Conservation (phyloP, 2,113 vertebrate genomes). For the Bungarus multicinctus region DNA sequence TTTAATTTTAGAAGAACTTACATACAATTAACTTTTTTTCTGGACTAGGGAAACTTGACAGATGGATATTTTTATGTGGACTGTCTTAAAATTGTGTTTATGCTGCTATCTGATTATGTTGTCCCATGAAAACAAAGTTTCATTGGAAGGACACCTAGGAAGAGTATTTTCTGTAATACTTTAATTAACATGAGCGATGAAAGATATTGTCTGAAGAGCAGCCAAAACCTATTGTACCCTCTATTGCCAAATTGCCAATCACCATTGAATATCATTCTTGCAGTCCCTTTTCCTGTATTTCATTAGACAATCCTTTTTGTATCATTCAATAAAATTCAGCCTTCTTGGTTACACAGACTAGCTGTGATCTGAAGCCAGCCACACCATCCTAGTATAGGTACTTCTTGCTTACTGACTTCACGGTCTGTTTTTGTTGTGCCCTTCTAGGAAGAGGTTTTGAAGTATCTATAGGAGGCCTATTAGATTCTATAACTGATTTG, state of each 20-base stretch:
- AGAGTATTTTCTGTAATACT: neutral
- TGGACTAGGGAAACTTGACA: neutral
- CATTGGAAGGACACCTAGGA: neutral
- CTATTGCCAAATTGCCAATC: neutral
- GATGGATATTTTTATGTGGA: neutral
- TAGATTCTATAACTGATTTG: no score
- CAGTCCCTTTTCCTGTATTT: neutral
- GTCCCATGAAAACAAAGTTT: neutral
- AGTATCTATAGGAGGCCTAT: no score
- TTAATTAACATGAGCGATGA: slow-evolving; percentile 5
- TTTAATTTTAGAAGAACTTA: neutral
- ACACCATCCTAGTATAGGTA: neutral
- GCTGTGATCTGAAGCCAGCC: neutral
- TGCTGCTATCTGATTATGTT: neutral
- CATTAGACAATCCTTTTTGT: neutral
- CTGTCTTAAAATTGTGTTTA: neutral
- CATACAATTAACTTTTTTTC: neutral
- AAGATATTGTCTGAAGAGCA: neutral
- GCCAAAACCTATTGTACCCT: neutral
- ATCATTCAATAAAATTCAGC: neutral
- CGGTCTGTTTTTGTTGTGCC: no score
- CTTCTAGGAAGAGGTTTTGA: no score
- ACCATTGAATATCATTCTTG: neutral
- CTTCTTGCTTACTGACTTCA: neutral
- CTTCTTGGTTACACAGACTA: neutral